phyloP scores from a whole-genome alignment of 1,140 invertebrate genomes.

The Rhyzopertha dominica region DNA sequence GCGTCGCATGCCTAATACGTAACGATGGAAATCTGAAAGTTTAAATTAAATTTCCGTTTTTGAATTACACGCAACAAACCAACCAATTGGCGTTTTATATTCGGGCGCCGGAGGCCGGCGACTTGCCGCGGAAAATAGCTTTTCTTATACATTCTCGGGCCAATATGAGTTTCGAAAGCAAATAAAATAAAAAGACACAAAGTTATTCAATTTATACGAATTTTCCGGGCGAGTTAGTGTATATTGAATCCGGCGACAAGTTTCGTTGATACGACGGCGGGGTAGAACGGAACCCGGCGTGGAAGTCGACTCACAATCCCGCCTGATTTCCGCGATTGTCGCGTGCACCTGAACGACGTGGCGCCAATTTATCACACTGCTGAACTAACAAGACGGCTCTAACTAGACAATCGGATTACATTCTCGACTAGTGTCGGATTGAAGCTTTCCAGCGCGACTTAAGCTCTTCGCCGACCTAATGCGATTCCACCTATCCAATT shows the following conservation, averaged over 20 bases:
- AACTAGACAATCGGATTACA: slow-evolving; percentile 44
- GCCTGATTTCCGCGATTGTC: slow-evolving; percentile 19
- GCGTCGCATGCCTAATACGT: too few species aligned
- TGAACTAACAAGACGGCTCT: slow-evolving; percentile 40
- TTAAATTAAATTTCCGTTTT: slow-evolving; percentile 45
- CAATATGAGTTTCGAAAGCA: slow-evolving; percentile 30
- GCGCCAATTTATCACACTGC: slow-evolving; percentile 37
- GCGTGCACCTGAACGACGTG: slow-evolving; percentile 23
- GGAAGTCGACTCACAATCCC: slow-evolving; percentile 4
- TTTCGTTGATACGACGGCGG: background rate
- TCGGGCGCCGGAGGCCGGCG: slow-evolving; percentile 22
- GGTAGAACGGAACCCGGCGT: background rate
- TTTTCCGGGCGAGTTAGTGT: slow-evolving; percentile 35
- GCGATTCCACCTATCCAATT: slow-evolving; percentile 32
- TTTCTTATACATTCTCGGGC: slow-evolving; percentile 29
- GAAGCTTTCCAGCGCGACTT: slow-evolving; percentile 30
- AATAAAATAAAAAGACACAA: slow-evolving; percentile 38
- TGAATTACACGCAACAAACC: slow-evolving; percentile 42
- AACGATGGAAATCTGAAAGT: slow-evolving; percentile 40
- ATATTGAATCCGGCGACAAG: slow-evolving; percentile 30
- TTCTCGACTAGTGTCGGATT: slow-evolving; percentile 39
- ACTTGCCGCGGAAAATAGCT: slow-evolving; percentile 30
- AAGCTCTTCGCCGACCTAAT: slow-evolving; percentile 17
- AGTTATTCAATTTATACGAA: slow-evolving; percentile 40
- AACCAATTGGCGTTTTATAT: slow-evolving; percentile 41